Evolutionary conservation across 2,888 invertebrate genomes (phyloP).

Genomic region (Andrena bucephala): DNA sequence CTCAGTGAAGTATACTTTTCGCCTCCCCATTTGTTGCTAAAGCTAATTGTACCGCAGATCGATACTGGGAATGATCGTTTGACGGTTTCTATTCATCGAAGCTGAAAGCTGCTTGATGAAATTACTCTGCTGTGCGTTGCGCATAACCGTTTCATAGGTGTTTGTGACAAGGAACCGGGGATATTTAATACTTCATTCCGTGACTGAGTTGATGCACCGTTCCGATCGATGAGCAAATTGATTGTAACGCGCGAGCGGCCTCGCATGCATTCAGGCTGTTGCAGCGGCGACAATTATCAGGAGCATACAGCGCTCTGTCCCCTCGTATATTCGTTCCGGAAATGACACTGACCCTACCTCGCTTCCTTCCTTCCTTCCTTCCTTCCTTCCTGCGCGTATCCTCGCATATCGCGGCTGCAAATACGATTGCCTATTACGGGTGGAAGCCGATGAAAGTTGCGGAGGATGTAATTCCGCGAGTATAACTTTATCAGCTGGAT

Average conservation of each 20-base stretch:
- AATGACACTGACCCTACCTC: conserved; percentile 71
- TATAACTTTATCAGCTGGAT: neutral
- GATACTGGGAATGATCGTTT: neutral
- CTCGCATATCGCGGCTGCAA: conserved; percentile 42
- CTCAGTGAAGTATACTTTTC: neutral
- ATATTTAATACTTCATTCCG: neutral
- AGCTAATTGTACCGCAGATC: neutral
- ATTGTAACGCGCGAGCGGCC: conserved; percentile 17
- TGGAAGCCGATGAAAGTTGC: neutral
- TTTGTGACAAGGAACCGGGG: neutral
- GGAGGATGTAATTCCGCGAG: neutral
- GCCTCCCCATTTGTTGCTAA: neutral
- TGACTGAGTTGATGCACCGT: neutral
- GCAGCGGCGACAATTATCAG: conserved; percentile 68
- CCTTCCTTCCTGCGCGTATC: conserved; percentile 40
- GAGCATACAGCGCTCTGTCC: conserved; percentile 31
- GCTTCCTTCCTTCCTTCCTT: conserved; percentile 71
- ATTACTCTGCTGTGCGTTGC: neutral
- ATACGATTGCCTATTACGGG: conserved; percentile 61
- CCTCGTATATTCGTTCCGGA: conserved; percentile 68
- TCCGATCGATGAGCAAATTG: conserved; percentile 23
- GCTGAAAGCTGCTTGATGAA: neutral
- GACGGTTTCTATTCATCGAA: neutral
- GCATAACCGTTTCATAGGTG: too few relatives aligned
- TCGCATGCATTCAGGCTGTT: conserved; percentile 28